These are phyloP conservation scores for Pinctada fucata DNA, from an alignment of 2,888 invertebrate species.

Conservation along the genomic window DNA sequence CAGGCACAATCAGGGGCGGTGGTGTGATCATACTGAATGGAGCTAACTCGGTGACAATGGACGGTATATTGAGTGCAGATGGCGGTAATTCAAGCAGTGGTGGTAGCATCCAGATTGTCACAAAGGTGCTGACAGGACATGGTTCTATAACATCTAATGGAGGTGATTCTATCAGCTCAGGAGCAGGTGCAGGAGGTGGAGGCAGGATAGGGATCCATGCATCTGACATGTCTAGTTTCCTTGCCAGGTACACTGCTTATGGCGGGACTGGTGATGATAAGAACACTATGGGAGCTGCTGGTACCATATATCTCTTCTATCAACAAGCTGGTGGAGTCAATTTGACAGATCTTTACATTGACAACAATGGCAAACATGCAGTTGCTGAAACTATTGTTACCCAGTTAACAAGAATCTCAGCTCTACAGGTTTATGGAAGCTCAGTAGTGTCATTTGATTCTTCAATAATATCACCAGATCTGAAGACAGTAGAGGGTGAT, in stretches of 20 bases:
- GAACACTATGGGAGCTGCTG: constrained; percentile 52
- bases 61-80: constrained; percentile 53
- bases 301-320: constrained; percentile 55
- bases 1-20: constrained; percentile 50
- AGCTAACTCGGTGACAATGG: constrained; percentile 41
- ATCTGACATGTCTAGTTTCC: constrained; percentile 44
- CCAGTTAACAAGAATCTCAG: constrained; percentile 32
- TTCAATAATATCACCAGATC: constrained; percentile 25
- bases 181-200: constrained; percentile 60
- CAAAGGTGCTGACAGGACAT: constrained; percentile 53
- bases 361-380: constrained; percentile 46
- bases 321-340: constrained; percentile 45
- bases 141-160: constrained; percentile 54
- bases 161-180: constrained; percentile 36
- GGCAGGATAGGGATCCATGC: constrained; percentile 54
- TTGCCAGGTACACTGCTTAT: constrained; percentile 42
- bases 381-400: constrained; percentile 36
- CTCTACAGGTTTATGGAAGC: constrained; percentile 44
- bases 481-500: constrained; percentile 56
- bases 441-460: constrained; percentile 38
- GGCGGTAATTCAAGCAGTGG: constrained; percentile 50
- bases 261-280: constrained; percentile 50
- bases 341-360: constrained; percentile 39
- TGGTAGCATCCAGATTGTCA: constrained; percentile 52
- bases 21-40: constrained; percentile 50